A percentile compares a stretch with the other conserved stretches of the same genome.
Conservation (phyloP, 2,797 vertebrate species). For the Mareca strepera region DNA sequence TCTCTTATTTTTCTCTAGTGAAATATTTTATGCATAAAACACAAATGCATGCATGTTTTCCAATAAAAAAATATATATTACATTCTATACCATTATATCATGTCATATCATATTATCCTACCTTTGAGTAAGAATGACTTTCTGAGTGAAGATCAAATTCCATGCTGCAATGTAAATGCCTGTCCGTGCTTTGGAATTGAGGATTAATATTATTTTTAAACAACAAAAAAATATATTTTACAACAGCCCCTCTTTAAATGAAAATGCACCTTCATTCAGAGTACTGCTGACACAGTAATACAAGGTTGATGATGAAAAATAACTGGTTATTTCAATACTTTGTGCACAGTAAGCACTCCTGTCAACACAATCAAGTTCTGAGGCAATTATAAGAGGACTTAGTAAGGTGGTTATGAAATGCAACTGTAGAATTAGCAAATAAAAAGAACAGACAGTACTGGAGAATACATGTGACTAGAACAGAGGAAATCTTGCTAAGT, state of each 20-base stretch:
- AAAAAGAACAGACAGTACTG: not conserved
- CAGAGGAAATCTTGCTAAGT: not conserved
- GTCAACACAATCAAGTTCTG: conserved; percentile 28
- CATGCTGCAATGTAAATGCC: not conserved
- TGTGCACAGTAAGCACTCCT: not conserved
- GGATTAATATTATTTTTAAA: not conserved
- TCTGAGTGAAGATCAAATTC: not conserved
- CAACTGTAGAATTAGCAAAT: not conserved
- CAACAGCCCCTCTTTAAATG: not conserved
- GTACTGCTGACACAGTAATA: conserved; percentile 33
- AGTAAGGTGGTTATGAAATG: conserved; percentile 4
- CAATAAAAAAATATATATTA: not conserved
- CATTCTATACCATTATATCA: not conserved
- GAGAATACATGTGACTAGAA: not conserved
- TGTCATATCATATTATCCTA: not conserved
- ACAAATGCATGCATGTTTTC: not conserved
- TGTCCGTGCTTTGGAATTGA: not conserved
- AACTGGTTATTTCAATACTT: conserved; percentile 26
- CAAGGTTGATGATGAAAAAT: conserved; percentile 32
- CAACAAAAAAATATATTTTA: not conserved
- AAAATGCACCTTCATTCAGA: not conserved
- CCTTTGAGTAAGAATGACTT: not conserved
- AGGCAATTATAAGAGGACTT: conserved; percentile 11
- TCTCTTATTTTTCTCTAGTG: not conserved
- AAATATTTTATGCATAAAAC: not conserved